Evolutionary conservation across 2,888 invertebrate species (phyloP), one percentile per base, ranked within the genome.

Genomic region (Nasonia oneida): DNA sequence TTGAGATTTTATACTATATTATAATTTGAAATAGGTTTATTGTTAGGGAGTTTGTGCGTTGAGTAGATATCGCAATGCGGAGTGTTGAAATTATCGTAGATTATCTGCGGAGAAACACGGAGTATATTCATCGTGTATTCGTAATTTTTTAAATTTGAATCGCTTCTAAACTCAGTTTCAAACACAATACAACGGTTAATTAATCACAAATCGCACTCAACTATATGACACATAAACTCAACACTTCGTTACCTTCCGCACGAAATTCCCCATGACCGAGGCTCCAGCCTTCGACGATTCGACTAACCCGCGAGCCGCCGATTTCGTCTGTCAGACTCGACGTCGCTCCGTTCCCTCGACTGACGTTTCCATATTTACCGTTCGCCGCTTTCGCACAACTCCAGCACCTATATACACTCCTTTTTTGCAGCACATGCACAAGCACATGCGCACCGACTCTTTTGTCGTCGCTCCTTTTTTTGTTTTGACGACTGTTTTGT

Each of bases 251-350:
- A 86, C 82, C 82, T 86, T 83, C 12, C 78, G 75, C 70, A 86
- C 74, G 15, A 78, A 86, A 61, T 86, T 86, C 23, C 82, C 86
- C 82, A 86, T 86, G 81, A 73, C 47, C 29, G 23, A 8, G 15
- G 23, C 67, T 61, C 57, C 50, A 15, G 39, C n/a, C 29, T 18
- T 75, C 81, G 53, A 3, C 78, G 29, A 23, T 15, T 10, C n/a
- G 15, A 53, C 42, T 75, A 70, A 23, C 14, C 29, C 39, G 37
- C 3, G 37, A 37, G 50, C 57, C 57, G 8, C 67, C 57, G 78
- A 78, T 61, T 71, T 29, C 37, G 71, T 18, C 67, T 75, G 80
- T 53, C 81, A 53, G 37, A 10, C 50, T 47, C 29, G 42, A 18
- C 61, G 57, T 14, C 42, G 42, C 6, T 39, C n/a, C 75, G 12